A percentile compares a stretch with the other conserved stretches of the same genome.
These are phyloP conservation scores for honey bee (Apis mellifera) DNA, from an alignment of 1,140 invertebrate species.

Conservation along the genomic window Amel_HAv3.1 CM009935.2:8948001-8948500, in stretches of 20 bases:
- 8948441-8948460: constrained; percentile 53
- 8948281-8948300: too few relatives aligned
- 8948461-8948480: constrained; percentile 1
- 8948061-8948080: neutral
- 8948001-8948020: constrained; percentile 13
- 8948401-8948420: constrained; percentile 51
- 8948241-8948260: too few relatives aligned
- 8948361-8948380: neutral
- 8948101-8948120: too few relatives aligned
- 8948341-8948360: neutral
- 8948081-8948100: too few relatives aligned
- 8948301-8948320: too few relatives aligned
- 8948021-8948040: neutral
- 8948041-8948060: neutral
- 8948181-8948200: too few relatives aligned
- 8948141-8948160: too few relatives aligned
- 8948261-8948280: too few relatives aligned
- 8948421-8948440: constrained; percentile 58
- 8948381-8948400: neutral
- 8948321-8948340: neutral
- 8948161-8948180: too few relatives aligned
- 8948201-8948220: too few relatives aligned
- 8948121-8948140: too few relatives aligned
- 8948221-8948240: too few relatives aligned
- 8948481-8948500: neutral